Base-by-base conservation (phyloP, 2,797 vertebrate genomes). In the Oophaga sylvatica region DNA sequence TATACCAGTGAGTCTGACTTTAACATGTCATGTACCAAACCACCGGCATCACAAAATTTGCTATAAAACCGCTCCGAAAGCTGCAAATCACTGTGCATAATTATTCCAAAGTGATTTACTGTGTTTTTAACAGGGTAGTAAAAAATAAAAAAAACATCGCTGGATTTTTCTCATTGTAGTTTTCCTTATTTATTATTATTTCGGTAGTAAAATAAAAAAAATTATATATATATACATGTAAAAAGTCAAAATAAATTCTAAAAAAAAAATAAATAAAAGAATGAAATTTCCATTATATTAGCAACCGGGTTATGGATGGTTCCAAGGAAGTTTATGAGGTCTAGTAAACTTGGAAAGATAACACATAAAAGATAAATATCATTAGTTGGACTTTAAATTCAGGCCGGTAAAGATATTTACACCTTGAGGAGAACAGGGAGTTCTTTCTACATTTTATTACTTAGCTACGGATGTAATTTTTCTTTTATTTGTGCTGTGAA, bases 301-400 rank as follows among this genome's bases (percentile, higher is more conserved):
- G 53, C 26, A 79, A 68, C 62, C 20, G 19, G 76, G 75, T 79
- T 79, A 77, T 85, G 62, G 63, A 85, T 78, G 75, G 48, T 68
- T 31, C 62, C 84, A 65, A 68, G 19, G 84, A 85, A 84, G 59
- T 84, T 84, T 84, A 84, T 85, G 84, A 79, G 84, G 76, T 85
- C 83, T 85, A 65, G 29, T 85, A 85, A 85, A 85, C 60, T 79
- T 31, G 9, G 75, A 79, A 59, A 65, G 60, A 85, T 85, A 78
- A 70, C 73, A 35, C 73, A 68, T 85, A 67, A 85, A 85, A 56
- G 73, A 85, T 85, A 79, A 85, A 85, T 85, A 85, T 85, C 76
- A 85, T 85, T 85, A 85, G 84, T 68, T 85, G 75, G 41, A 78
- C 76, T 85, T 82, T 83, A 83, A 60, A 84, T 84, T 77, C 35